phyloP scores from a whole-genome alignment of 2,113 vertebrate genomes.

The Poicephalus gulielmi region DNA sequence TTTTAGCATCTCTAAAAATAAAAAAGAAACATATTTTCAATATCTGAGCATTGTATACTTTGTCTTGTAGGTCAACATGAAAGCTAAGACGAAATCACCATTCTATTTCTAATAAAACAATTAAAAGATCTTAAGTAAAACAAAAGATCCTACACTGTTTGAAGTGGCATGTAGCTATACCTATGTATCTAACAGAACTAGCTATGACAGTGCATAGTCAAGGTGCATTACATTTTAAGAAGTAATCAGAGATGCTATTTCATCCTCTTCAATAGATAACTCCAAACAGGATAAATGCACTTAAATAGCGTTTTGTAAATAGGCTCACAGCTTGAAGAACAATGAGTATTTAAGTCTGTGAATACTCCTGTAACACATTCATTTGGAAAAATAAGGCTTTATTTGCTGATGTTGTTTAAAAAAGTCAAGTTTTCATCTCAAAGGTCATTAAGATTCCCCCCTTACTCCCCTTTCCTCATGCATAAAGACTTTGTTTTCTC shows the following conservation, averaged over 20 bases:
- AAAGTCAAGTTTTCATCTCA: not conserved
- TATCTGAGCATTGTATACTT: not conserved
- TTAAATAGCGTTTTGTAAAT: not conserved
- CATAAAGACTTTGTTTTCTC: not conserved
- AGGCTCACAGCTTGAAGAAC: not conserved
- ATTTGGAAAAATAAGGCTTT: not conserved
- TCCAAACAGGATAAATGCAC: not conserved
- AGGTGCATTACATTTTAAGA: not conserved
- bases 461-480: not conserved
- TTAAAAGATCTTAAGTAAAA: not conserved
- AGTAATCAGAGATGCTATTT: not conserved
- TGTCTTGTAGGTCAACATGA: not conserved
- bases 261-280: not conserved
- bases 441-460: not conserved
- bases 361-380: not conserved
- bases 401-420: not conserved
- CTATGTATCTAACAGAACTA: not conserved
- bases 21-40: not conserved
- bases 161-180: not conserved
- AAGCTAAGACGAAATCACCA: not conserved
- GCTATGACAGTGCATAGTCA: not conserved
- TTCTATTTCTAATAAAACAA: not conserved
- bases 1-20: not conserved
- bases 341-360: not conserved
- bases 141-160: not conserved